These are phyloP conservation scores for Dusona sp. DNA, from an alignment of 2,888 invertebrate genomes.

Conservation along the genomic window DNA sequence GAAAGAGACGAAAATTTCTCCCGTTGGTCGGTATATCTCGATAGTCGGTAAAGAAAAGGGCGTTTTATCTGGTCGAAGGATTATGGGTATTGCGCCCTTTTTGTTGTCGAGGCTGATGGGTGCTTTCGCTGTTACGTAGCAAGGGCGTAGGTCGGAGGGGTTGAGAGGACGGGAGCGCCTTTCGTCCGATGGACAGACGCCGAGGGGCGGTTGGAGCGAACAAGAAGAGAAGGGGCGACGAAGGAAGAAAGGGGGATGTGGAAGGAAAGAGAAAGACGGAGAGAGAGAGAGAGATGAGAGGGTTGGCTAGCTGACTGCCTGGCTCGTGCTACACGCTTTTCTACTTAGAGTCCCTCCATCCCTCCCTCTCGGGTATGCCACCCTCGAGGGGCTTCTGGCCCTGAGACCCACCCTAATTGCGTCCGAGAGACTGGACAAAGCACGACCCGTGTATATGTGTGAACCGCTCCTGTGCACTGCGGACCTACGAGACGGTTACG, in stretches of 20 bases:
- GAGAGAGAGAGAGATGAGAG: constrained; percentile 43
- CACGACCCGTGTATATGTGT: constrained; percentile 77
- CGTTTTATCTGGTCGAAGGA: background rate
- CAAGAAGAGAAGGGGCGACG: constrained; percentile 43
- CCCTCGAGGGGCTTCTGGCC: constrained; percentile 77
- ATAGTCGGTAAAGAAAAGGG: constrained; percentile 1
- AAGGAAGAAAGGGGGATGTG: constrained; percentile 22
- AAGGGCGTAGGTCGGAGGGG: constrained; percentile 55
- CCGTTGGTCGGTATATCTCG: background rate
- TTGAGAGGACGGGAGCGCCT: constrained; percentile 53
- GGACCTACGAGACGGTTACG: constrained; percentile 66
- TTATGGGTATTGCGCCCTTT: background rate
- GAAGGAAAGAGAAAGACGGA: constrained; percentile 34
- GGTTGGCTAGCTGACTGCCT: constrained; percentile 71
- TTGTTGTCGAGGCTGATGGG: constrained; percentile 12
- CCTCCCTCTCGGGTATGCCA: constrained; percentile 70
- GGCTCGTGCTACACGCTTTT: constrained; percentile 83
- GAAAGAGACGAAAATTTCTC: constrained; percentile 40
- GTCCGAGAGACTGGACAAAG: constrained; percentile 85
- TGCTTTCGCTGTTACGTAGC: constrained; percentile 43
- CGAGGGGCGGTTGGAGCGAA: constrained; percentile 36
- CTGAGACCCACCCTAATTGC: constrained; percentile 84
- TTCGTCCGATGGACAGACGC: constrained; percentile 62
- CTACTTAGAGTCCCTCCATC: constrained; percentile 79
- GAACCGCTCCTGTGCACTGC: constrained; percentile 30